Percentiles rank a stretch among this genome's conserved stretches.
Evolutionary conservation across 2,113 vertebrate genomes (phyloP).

Genomic region (Rhadina sibilatrix): DNA sequence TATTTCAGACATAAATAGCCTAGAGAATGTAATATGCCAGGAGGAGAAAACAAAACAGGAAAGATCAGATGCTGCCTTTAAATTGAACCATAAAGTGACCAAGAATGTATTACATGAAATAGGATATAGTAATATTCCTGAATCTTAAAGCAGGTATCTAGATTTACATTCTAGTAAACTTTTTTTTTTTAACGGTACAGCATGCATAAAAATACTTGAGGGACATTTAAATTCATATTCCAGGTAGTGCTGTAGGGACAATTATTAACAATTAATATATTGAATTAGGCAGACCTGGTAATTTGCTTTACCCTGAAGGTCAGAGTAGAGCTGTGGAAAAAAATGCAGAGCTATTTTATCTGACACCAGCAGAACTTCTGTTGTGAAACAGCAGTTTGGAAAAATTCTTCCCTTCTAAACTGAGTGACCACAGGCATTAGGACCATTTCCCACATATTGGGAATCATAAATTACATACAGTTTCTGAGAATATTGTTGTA

Average conservation of each 20-base stretch:
- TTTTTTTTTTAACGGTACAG: neutral
- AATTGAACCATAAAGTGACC: neutral
- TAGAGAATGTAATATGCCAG: neutral
- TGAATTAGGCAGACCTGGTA: neutral
- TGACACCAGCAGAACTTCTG: neutral
- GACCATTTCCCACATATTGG: rapidly evolving
- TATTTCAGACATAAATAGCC: neutral
- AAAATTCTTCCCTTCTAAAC: neutral
- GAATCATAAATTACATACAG: neutral
- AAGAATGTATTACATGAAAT: neutral
- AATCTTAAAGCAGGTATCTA: neutral
- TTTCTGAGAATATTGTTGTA: neutral
- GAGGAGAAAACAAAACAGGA: neutral
- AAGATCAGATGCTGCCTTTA: neutral
- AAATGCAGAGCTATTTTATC: neutral
- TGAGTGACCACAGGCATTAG: neutral
- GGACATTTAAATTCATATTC: neutral
- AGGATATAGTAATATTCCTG: neutral
- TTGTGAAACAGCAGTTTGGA: neutral
- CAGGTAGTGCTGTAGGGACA: neutral
- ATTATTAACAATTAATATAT: neutral
- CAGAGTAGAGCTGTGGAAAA: neutral
- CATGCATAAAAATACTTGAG: neutral
- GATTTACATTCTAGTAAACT: neutral
- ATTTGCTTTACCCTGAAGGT: neutral